These are phyloP conservation scores for Furcula furcula DNA, from an alignment of 2,888 invertebrate species.

Conservation along the genomic window DNA sequence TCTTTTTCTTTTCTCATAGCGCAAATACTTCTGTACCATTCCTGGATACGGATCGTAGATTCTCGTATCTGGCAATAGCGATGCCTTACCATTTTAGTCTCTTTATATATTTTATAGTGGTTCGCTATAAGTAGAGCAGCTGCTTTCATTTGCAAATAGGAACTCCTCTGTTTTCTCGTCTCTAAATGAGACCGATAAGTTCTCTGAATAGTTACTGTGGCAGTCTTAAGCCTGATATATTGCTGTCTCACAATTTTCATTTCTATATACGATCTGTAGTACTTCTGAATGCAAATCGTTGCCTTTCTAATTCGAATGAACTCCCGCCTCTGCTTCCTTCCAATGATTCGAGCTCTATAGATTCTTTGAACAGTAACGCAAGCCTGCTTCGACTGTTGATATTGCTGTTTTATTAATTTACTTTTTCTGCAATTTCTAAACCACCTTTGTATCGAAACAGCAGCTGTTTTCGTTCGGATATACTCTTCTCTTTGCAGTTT, in stretches of 20 bases:
- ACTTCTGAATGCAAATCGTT: conserved; percentile 55
- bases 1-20: conserved; percentile 54
- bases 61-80: conserved; percentile 56
- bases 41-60: conserved; percentile 65
- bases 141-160: conserved; percentile 38
- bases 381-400: conserved; percentile 48
- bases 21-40: conserved; percentile 48
- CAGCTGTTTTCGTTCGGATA: conserved; percentile 48
- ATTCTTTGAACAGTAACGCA: conserved; percentile 66
- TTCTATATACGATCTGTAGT: conserved; percentile 51
- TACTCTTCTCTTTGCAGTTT: conserved; percentile 46
- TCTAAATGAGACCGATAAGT: conserved; percentile 48
- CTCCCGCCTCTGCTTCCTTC: conserved; percentile 47
- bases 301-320: conserved; percentile 56
- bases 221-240: conserved; percentile 42
- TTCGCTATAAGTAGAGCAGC: conserved; percentile 37
- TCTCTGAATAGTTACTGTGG: conserved; percentile 45
- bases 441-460: conserved; percentile 68
- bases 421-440: conserved; percentile 54
- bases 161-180: conserved; percentile 38
- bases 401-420: conserved; percentile 42
- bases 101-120: conserved; percentile 43
- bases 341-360: conserved; percentile 55
- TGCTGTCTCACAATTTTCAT: conserved; percentile 47
- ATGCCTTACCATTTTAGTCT: conserved; percentile 39